These are phyloP conservation scores for Caranx ignobilis DNA, from an alignment of 2,113 vertebrate genomes.

Conservation along the genomic window DNA sequence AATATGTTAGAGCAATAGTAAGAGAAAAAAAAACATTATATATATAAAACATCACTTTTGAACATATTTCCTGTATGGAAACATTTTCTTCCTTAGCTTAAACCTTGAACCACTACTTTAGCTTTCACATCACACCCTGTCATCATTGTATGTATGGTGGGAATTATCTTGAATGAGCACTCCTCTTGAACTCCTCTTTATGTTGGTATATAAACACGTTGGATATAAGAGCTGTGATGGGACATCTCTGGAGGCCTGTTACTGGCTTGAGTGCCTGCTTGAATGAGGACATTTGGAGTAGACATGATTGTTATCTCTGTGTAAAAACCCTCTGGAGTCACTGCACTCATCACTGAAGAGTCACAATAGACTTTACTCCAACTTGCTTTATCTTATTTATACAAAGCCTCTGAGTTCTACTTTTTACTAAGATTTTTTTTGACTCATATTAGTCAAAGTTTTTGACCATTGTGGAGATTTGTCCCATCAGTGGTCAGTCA, in stretches of 20 bases:
- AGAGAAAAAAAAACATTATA: not conserved
- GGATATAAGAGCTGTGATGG: not conserved
- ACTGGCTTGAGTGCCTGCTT: too few relatives aligned
- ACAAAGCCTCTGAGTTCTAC: not conserved
- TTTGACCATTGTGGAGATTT: too few relatives aligned
- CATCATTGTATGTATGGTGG: not conserved
- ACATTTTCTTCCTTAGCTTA: not conserved
- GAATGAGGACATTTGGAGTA: too few relatives aligned
- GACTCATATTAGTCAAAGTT: not conserved
- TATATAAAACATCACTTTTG: not conserved
- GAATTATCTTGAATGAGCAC: not conserved
- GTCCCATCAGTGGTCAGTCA: not conserved
- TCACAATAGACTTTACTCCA: not conserved
- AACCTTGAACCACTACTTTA: not conserved
- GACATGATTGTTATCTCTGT: too few relatives aligned
- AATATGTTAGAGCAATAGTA: not conserved
- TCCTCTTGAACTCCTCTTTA: not conserved
- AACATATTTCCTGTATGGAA: not conserved
- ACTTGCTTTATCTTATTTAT: too few relatives aligned
- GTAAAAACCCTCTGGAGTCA: too few relatives aligned
- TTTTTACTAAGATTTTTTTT: not conserved
- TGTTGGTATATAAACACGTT: not conserved
- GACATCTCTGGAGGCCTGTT: not conserved
- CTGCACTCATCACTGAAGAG: not conserved
- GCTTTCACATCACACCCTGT: too few relatives aligned